phyloP scores from a whole-genome alignment of 2,113 vertebrate species.

The Xiphophorus couchianus region DNA sequence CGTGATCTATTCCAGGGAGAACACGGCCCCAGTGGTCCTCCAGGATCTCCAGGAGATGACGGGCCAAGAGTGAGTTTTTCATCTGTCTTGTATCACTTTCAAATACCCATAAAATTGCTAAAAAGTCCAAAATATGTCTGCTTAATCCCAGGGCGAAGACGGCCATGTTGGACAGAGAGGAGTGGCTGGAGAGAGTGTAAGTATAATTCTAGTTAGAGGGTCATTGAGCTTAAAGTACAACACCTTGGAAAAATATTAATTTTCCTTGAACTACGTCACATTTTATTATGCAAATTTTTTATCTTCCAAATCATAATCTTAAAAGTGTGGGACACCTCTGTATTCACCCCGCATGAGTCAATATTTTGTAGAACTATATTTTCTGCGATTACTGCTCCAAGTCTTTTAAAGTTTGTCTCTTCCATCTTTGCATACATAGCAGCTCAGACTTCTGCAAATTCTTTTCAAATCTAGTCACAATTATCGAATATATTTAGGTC shows the following conservation, averaged over 20 bases:
- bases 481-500: neutral
- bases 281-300: neutral
- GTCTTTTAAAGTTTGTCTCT: neutral
- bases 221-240: neutral
- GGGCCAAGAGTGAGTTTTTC: conserved; percentile 88
- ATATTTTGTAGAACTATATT: neutral
- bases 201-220: conserved; percentile 38
- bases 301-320: neutral
- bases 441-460: neutral
- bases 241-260: neutral
- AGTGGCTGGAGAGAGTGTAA: conserved; percentile 95
- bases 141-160: conserved; percentile 90
- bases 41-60: conserved; percentile 93
- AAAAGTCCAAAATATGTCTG: neutral
- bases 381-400: neutral
- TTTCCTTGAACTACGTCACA: neutral
- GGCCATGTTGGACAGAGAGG: conserved; percentile 95
- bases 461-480: neutral
- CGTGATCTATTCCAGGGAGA: conserved; percentile 84
- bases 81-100: neutral
- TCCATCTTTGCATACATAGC: neutral
- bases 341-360: neutral
- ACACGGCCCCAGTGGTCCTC: conserved; percentile 87
- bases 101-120: neutral
- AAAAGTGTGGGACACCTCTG: neutral